phyloP scores from a whole-genome alignment of 2,113 vertebrate genomes.

The Patagioenas fasciata region DNA sequence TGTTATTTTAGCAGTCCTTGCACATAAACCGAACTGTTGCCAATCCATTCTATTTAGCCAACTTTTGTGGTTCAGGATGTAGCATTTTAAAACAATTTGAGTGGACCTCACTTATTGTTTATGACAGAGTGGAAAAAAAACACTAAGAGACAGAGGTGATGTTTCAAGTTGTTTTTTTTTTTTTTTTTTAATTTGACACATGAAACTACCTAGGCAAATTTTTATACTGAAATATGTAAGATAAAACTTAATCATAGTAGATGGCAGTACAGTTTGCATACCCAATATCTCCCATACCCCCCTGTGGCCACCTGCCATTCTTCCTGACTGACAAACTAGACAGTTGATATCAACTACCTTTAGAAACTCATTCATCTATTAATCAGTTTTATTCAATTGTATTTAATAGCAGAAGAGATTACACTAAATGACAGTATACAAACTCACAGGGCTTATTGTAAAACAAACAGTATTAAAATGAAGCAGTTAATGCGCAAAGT shows the following conservation, averaged over 20 bases:
- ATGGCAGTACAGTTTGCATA: neutral
- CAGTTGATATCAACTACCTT: neutral
- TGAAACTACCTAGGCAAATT: neutral
- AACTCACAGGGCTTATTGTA: neutral
- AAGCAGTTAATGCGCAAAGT: slow-evolving; percentile 1
- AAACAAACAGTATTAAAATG: slow-evolving; percentile 51
- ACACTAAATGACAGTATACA: neutral
- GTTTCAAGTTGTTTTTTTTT: neutral
- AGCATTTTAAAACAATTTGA: neutral
- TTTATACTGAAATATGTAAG: neutral
- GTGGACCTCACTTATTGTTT: neutral
- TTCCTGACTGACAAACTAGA: slow-evolving; percentile 1
- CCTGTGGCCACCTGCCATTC: neutral
- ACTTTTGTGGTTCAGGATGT: neutral
- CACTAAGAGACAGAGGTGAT: neutral
- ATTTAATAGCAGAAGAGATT: slow-evolving; percentile 1
- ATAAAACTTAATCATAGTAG: neutral
- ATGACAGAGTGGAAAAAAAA: neutral
- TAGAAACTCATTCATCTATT: slow-evolving; percentile 17
- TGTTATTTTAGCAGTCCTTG: neutral
- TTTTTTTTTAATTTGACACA: neutral
- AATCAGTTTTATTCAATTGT: slow-evolving; percentile 5
- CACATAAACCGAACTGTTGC: neutral
- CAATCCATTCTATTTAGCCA: neutral
- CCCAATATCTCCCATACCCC: neutral